Conservation (phyloP, 1,140 invertebrate species). For the Drosophila navojoa region DNA sequence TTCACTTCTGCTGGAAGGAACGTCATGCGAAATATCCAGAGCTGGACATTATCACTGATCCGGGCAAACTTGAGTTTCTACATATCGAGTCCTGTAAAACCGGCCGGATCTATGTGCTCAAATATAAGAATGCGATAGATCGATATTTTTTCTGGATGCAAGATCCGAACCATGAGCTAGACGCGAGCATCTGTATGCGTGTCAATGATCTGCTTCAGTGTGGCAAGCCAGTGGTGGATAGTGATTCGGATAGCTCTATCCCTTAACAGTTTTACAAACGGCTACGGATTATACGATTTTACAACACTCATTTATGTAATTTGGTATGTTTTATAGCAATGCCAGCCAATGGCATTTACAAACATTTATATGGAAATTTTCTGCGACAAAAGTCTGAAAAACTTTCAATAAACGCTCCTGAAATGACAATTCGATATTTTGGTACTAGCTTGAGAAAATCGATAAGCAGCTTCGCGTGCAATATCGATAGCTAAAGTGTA, state of each 20-base stretch:
- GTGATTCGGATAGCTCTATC: not conserved
- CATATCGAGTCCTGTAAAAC: constrained; percentile 96
- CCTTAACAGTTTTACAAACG: not conserved
- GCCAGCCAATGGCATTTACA: too few relatives aligned
- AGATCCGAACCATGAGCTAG: constrained; percentile 96
- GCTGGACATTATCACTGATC: constrained; percentile 97
- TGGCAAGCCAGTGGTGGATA: constrained; percentile 78
- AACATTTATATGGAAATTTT: too few relatives aligned
- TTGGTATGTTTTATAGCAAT: too few relatives aligned
- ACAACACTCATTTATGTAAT: too few relatives aligned
- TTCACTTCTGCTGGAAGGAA: constrained; percentile 99
- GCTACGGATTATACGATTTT: not conserved
- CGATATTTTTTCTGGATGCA: constrained; percentile 99
- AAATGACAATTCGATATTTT: too few relatives aligned
- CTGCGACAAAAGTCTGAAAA: too few relatives aligned
- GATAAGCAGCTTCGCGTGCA: too few relatives aligned
- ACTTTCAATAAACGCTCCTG: too few relatives aligned
- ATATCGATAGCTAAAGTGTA: too few relatives aligned
- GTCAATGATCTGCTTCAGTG: constrained; percentile 92
- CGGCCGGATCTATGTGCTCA: constrained; percentile 96
- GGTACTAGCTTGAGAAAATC: too few relatives aligned
- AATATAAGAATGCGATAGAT: constrained; percentile 95
- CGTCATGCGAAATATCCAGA: constrained; percentile 87
- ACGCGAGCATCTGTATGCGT: constrained; percentile 94
- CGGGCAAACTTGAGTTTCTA: constrained; percentile 98